phyloP scores from a whole-genome alignment of 2,113 vertebrate genomes.

The Gymnarchus niloticus region DNA sequence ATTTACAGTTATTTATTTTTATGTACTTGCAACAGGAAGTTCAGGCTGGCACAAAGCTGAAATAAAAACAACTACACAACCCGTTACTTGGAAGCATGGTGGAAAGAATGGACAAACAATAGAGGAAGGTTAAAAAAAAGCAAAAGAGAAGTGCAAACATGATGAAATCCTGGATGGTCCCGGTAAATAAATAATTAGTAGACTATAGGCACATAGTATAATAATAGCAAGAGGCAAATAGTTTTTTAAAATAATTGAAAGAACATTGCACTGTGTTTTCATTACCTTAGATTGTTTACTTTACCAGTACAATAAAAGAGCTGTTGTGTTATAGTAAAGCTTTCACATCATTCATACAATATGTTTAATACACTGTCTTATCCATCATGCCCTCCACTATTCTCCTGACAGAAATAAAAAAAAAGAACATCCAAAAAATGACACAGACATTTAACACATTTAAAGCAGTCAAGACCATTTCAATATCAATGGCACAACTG shows the following conservation, averaged over 20 bases:
- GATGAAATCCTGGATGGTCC: background rate
- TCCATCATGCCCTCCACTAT: background rate
- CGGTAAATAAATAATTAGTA: background rate
- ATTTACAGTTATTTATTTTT: no score
- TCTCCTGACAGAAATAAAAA: background rate
- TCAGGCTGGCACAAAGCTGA: background rate
- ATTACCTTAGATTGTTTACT: background rate
- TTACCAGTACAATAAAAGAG: background rate
- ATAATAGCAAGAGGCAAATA: background rate
- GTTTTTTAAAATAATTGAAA: background rate
- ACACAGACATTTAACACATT: no score
- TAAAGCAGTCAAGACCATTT: no score
- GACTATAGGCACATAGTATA: background rate
- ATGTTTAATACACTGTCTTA: background rate
- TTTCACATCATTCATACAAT: background rate
- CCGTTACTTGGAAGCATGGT: background rate
- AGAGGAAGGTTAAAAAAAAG: no score
- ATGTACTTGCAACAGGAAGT: background rate
- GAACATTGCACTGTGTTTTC: background rate
- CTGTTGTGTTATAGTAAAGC: background rate
- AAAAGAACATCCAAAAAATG: background rate
- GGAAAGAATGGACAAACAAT: background rate
- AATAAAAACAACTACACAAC: background rate
- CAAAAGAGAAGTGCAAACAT: background rate
- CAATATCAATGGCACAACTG: no score